These are phyloP conservation scores for Microctonus hyperodae DNA, from an alignment of 2,888 invertebrate species.

Conservation along the genomic window DNA sequence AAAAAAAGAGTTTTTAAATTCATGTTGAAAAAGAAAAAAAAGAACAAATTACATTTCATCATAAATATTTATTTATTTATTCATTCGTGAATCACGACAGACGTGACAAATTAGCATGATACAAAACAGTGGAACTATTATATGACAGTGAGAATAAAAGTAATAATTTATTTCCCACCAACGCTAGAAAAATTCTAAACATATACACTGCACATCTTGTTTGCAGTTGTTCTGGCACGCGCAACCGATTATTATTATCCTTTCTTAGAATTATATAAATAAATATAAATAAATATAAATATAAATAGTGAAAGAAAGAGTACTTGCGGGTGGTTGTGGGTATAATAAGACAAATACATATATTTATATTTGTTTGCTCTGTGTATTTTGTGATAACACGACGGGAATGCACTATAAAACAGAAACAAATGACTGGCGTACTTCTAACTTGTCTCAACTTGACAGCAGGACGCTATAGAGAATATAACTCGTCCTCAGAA, in stretches of 20 bases:
- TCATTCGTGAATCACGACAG: background rate
- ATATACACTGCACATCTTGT: background rate
- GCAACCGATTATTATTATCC: conserved; percentile 24
- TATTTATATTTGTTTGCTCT: conserved; percentile 25
- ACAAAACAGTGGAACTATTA: background rate
- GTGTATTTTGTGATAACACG: conserved; percentile 39
- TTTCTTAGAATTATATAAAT: background rate
- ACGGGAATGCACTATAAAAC: conserved; percentile 40
- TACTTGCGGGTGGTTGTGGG: conserved; percentile 2
- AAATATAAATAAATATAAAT: background rate
- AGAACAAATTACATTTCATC: no score
- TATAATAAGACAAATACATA: background rate
- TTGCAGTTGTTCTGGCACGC: conserved; percentile 22
- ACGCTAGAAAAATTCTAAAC: background rate
- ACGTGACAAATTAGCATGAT: background rate
- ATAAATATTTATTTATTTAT: background rate
- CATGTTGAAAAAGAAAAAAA: no score
- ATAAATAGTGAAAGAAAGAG: background rate
- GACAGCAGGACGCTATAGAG: conserved; percentile 35
- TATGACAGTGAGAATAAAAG: background rate
- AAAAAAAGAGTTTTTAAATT: no score
- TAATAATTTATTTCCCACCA: background rate
- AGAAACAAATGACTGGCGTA: conserved; percentile 45
- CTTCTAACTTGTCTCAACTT: conserved; percentile 42
- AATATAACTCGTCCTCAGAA: conserved; percentile 30